Evolutionary conservation across 2,888 invertebrate genomes (phyloP).

Genomic region (Cephonodes hylas): DNA sequence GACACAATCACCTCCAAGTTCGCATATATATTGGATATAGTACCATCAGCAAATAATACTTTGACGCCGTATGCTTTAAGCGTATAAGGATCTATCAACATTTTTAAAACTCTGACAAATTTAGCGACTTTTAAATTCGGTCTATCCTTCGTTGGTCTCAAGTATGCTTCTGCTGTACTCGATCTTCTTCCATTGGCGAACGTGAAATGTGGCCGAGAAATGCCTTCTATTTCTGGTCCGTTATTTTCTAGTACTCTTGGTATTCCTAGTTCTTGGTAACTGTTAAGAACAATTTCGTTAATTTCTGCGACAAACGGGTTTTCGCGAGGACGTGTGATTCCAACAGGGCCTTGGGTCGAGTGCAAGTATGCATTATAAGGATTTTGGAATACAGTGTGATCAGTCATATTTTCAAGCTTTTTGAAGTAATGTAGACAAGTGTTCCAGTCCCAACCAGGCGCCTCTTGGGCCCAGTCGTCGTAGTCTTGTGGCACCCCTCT

Average conservation of each 20-base stretch:
- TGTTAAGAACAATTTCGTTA: slow-evolving; percentile 41
- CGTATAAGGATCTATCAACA: slow-evolving; percentile 50
- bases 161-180: slow-evolving; percentile 64
- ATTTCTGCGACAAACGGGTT: slow-evolving; percentile 34
- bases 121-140: slow-evolving; percentile 58
- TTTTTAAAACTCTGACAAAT: slow-evolving; percentile 49
- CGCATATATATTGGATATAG: slow-evolving; percentile 45
- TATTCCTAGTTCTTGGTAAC: slow-evolving; percentile 50
- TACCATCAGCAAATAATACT: slow-evolving; percentile 39
- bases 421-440: slow-evolving; percentile 48
- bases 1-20: slow-evolving; percentile 61
- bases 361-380: slow-evolving; percentile 42
- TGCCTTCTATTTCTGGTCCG: slow-evolving; percentile 42
- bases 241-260: slow-evolving; percentile 45
- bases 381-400: slow-evolving; percentile 36
- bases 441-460: slow-evolving; percentile 55
- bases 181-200: slow-evolving; percentile 57
- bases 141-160: slow-evolving; percentile 44
- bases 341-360: slow-evolving; percentile 49
- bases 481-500: slow-evolving; percentile 53
- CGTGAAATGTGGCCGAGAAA: slow-evolving; percentile 45
- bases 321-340: slow-evolving; percentile 41
- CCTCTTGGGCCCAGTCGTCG: slow-evolving; percentile 42
- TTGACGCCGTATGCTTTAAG: slow-evolving; percentile 51
- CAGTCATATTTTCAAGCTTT: slow-evolving; percentile 54